phyloP scores from a whole-genome alignment of 2,888 invertebrate species.

The Tetrapedia diversipes region DNA sequence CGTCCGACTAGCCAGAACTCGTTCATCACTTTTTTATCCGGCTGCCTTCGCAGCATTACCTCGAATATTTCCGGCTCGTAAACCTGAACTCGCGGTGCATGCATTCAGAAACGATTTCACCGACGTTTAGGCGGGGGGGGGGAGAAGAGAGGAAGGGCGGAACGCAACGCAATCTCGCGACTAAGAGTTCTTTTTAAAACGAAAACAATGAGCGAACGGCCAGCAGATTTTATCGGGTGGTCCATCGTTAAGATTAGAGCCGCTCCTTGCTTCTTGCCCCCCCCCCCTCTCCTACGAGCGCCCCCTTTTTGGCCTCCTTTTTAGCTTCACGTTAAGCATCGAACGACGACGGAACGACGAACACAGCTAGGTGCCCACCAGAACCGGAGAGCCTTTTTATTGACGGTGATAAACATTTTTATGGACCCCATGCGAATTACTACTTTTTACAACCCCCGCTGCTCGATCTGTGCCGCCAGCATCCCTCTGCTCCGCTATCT shows the following conservation, averaged over 20 bases:
- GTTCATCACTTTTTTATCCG: slow-evolving; percentile 54
- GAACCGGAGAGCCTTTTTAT: slow-evolving; percentile 75
- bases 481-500: slow-evolving; percentile 25
- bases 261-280: slow-evolving; percentile 9
- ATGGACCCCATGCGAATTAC: slow-evolving; percentile 81
- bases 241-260: slow-evolving; percentile 78
- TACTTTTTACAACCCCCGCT: slow-evolving; percentile 75
- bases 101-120: slow-evolving; percentile 46
- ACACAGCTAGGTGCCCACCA: slow-evolving; percentile 26
- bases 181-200: slow-evolving; percentile 67
- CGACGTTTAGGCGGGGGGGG: neutral
- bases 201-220: slow-evolving; percentile 69
- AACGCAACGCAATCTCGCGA: slow-evolving; percentile 26
- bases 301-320: slow-evolving; percentile 15
- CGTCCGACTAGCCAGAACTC: slow-evolving; percentile 38
- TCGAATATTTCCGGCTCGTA: slow-evolving; percentile 59
- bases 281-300: no score
- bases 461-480: slow-evolving; percentile 57
- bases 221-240: slow-evolving; percentile 74
- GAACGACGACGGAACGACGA: slow-evolving; percentile 15
- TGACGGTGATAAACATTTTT: slow-evolving; percentile 82
- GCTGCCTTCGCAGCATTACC: slow-evolving; percentile 36
- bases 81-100: slow-evolving; percentile 28
- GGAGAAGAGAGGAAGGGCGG: neutral
- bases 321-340: slow-evolving; percentile 41